Evolutionary conservation across 1,140 invertebrate genomes (phyloP).

Genomic region (Drosophila subpulchrella): DNA sequence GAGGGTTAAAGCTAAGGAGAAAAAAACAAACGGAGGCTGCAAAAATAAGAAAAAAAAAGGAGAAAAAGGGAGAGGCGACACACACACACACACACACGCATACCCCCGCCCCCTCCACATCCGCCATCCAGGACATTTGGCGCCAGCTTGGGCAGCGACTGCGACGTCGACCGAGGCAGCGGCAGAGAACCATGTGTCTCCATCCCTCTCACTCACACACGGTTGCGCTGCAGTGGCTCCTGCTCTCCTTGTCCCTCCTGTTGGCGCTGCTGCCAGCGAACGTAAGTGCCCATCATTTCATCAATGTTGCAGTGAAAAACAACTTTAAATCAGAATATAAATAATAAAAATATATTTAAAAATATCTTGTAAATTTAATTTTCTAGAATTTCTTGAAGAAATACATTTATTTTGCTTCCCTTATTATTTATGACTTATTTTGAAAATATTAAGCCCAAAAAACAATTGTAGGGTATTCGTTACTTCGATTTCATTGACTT

Average conservation of each 20-base stretch:
- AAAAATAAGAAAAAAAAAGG: slow-evolving; percentile 11
- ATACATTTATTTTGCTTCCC: too few species aligned
- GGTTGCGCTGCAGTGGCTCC: slow-evolving; percentile 31
- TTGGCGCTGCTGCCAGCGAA: slow-evolving; percentile 27
- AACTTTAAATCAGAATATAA: too few species aligned
- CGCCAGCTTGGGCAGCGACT: slow-evolving; percentile 55
- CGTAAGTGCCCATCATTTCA: slow-evolving; percentile 34
- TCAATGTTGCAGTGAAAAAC: slow-evolving; percentile 13
- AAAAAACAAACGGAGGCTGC: slow-evolving; percentile 49
- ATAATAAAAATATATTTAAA: too few species aligned
- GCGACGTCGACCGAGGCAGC: slow-evolving; percentile 35
- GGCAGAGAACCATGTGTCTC: slow-evolving; percentile 53
- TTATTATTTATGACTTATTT: too few species aligned
- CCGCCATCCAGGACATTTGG: slow-evolving; percentile 54
- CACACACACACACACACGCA: not conserved
- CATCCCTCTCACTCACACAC: slow-evolving; percentile 5
- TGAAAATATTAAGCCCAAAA: too few species aligned
- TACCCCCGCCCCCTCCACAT: not conserved
- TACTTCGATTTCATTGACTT: not conserved
- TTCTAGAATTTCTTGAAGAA: too few species aligned
- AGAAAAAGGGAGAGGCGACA: slow-evolving; percentile 19
- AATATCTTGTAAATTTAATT: too few species aligned
- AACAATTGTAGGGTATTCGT: not conserved
- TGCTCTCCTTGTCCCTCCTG: slow-evolving; percentile 15
- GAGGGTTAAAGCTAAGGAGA: slow-evolving; percentile 15